These are phyloP conservation scores for Zaprionus tsacasi DNA, from an alignment of 1,140 invertebrate genomes.

Conservation along the genomic window DNA sequence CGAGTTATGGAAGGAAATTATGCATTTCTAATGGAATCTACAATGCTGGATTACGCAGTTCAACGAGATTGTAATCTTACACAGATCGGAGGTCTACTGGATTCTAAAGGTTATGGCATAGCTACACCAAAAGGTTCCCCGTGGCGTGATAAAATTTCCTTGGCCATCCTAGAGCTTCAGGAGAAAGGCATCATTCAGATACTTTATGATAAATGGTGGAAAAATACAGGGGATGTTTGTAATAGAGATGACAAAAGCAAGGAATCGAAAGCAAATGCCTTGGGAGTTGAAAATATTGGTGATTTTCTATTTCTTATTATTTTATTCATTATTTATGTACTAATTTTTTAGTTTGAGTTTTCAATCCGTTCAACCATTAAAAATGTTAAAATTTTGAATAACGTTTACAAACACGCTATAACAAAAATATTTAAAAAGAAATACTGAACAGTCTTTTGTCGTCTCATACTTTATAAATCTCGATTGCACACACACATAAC, in stretches of 20 bases:
- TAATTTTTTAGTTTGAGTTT: too few species aligned
- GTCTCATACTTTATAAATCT: too few species aligned
- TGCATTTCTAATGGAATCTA: conserved; percentile 99
- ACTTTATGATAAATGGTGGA: conserved; percentile 99
- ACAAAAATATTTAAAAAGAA: too few species aligned
- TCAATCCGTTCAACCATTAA: too few species aligned
- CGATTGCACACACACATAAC: too few species aligned
- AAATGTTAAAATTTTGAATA: too few species aligned
- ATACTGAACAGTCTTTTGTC: too few species aligned
- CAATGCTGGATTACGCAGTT: conserved; percentile 97
- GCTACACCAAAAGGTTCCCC: conserved; percentile 96
- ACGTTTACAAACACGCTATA: too few species aligned
- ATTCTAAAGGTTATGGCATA: conserved; percentile 86
- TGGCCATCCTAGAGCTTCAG: conserved; percentile 97
- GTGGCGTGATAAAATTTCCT: conserved; percentile 97
- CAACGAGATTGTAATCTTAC: conserved; percentile 99
- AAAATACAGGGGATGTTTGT: conserved; percentile 96
- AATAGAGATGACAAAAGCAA: conserved; percentile 95
- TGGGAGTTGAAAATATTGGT: conserved; percentile 97
- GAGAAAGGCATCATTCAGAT: conserved; percentile 98
- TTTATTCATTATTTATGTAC: too few species aligned
- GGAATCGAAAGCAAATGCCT: conserved; percentile 95
- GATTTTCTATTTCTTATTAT: conserved; percentile 6
- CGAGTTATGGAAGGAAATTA: conserved; percentile 95
- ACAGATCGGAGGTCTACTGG: conserved; percentile 95